Evolutionary conservation across 2,888 invertebrate genomes (phyloP), one percentile per base, ranked within the genome.

Genomic region (Hesperia comma): DNA sequence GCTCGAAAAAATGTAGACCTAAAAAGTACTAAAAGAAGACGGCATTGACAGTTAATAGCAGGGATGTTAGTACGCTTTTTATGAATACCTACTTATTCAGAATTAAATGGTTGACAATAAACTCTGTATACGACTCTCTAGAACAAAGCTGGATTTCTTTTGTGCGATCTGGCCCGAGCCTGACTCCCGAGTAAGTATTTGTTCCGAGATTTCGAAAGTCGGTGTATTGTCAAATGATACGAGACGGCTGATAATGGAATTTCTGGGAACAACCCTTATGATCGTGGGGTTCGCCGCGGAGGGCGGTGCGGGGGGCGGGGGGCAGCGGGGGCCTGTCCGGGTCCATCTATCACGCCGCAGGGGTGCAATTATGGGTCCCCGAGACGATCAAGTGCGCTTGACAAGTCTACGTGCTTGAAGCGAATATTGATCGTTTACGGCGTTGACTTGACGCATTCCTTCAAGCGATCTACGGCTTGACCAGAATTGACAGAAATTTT

Each of bases 251-350:
- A 88, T 91, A 90, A 90, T 90, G 87, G 87, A 86, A 88, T 90
- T 92, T 91, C 90, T 88, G 85, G 85, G 87, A 92, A 92, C 90
- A 88, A 88, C 91, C 91, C 91, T 87, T 86, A 82, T 86, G 80
- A 78, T 77, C 74, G 78, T 81, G 79, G 86, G 88, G 85, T 85
- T 83, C 79, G 84, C 77, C 77, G 84, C 79, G 83, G 82, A 78
- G 83, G 57, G 74, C 61, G 74, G 70, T 71, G 74, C 70, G 78
- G 75, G 78, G 75, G 69, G 75, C 74, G 77, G 72, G 72, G 72
- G 73, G 75, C 71, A 75, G 72, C 74, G 76, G 79, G 73, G 70
- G 43, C 63, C 15, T 43, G 53, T 56, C 71, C 69, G 69, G 67
- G 75, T 71, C 84, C 85, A 90, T 92, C 90, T 87, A 90, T 92